These are phyloP conservation scores for Mormyrus lacerda DNA, from an alignment of 2,113 vertebrate genomes.

Conservation along the genomic window DNA sequence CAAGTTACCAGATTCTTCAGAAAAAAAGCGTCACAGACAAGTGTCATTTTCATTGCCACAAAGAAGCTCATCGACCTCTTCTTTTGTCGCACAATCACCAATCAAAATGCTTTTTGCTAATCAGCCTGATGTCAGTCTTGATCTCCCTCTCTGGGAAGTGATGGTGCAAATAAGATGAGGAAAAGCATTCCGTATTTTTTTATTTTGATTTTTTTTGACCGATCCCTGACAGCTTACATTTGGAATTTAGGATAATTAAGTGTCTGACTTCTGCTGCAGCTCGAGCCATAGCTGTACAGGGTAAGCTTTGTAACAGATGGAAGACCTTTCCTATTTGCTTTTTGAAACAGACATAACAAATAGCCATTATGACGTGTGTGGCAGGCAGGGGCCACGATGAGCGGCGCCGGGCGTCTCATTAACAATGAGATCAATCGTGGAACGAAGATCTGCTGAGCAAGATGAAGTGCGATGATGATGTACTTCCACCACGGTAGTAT, in stretches of 20 bases:
- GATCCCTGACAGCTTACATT: neutral
- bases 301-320: neutral
- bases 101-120: neutral
- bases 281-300: neutral
- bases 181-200: neutral
- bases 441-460: neutral
- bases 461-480: neutral
- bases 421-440: neutral
- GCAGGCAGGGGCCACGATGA: neutral
- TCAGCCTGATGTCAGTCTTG: neutral
- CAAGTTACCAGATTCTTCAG: neutral
- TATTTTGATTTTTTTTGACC: neutral
- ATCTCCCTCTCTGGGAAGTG: neutral
- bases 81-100: neutral
- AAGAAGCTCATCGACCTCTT: neutral
- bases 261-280: neutral
- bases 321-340: neutral
- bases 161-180: neutral
- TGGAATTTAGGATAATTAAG: neutral
- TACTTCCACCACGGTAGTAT: neutral
- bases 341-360: neutral
- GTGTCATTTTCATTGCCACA: neutral
- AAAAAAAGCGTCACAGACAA: neutral
- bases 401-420: neutral
- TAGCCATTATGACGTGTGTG: neutral